phyloP scores from a whole-genome alignment of 2,797 vertebrate species.

The Kryptolebias ocellatus region DNA sequence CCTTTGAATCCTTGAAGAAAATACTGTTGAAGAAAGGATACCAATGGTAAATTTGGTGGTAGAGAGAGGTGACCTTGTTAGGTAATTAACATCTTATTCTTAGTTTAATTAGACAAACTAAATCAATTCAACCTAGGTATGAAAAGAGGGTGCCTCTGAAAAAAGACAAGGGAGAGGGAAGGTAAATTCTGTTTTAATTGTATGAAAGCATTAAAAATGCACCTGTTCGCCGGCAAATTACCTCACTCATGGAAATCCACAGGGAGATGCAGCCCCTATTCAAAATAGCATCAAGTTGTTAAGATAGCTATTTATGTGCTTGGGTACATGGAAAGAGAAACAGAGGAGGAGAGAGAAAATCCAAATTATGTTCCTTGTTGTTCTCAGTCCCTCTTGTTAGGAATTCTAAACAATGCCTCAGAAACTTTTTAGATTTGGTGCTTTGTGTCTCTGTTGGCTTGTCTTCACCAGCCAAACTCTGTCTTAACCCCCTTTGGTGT shows the following conservation, averaged over 20 bases:
- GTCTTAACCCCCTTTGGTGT: conserved; percentile 85
- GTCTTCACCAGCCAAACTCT: conserved; percentile 81
- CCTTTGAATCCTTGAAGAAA: conserved; percentile 79
- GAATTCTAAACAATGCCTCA: conserved; percentile 82
- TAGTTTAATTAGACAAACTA: conserved; percentile 88
- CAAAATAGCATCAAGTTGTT: conserved; percentile 85
- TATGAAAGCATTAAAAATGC: conserved; percentile 87
- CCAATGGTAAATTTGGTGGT: conserved; percentile 80
- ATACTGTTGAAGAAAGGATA: conserved; percentile 79
- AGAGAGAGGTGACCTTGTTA: conserved; percentile 86
- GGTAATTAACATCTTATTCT: conserved; percentile 88
- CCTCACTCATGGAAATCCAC: conserved; percentile 81
- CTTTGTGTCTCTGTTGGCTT: conserved; percentile 82
- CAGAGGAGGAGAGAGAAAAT: conserved; percentile 57
- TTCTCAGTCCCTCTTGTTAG: conserved; percentile 81
- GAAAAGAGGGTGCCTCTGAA: conserved; percentile 80
- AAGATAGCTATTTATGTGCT: conserved; percentile 85
- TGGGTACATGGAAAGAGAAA: conserved; percentile 76
- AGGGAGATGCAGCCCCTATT: conserved; percentile 79
- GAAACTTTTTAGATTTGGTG: conserved; percentile 83
- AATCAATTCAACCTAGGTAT: conserved; percentile 85
- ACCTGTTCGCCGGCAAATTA: conserved; percentile 86
- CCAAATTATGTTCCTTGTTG: conserved; percentile 82
- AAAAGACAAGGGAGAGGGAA: conserved; percentile 73
- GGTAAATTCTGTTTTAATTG: conserved; percentile 84